phyloP scores from a whole-genome alignment of 2,888 invertebrate species.

The Perithous albicinctus region DNA sequence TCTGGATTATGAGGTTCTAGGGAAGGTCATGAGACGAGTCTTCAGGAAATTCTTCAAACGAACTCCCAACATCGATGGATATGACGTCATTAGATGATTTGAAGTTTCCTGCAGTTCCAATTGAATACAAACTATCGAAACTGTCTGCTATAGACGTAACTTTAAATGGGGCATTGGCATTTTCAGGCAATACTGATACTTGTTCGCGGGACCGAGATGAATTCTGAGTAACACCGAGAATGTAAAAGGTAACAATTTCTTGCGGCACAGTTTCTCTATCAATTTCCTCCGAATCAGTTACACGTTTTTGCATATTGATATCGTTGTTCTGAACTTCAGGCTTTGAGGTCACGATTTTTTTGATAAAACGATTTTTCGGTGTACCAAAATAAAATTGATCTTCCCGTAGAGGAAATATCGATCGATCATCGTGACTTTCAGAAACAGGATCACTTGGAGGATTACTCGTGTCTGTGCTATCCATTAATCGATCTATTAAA shows the following conservation, averaged over 20 bases:
- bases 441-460: background rate
- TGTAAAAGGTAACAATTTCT: background rate
- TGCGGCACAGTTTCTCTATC: background rate
- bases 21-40: background rate
- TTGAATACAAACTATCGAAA: slow-evolving; percentile 59
- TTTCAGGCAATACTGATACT: background rate
- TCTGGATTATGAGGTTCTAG: slow-evolving; percentile 14
- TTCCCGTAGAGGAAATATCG: slow-evolving; percentile 17
- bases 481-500: slow-evolving; percentile 1
- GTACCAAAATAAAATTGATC: slow-evolving; percentile 53
- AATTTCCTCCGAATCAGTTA: background rate
- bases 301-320: background rate
- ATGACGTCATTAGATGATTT: slow-evolving; percentile 35
- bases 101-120: slow-evolving; percentile 4
- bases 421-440: slow-evolving; percentile 2
- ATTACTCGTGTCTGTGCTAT: background rate
- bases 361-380: background rate
- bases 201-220: background rate
- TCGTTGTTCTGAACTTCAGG: background rate
- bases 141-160: slow-evolving; percentile 42
- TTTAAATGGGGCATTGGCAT: background rate
- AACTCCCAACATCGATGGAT: slow-evolving; percentile 57
- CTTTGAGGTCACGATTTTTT: background rate
- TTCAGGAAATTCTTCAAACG: slow-evolving; percentile 71
- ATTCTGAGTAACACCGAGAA: background rate